Percentiles rank a stretch among this genome's conserved stretches.
These are phyloP conservation scores for Achatina immaculata DNA, from an alignment of 1,140 invertebrate genomes.

Conservation along the genomic window DNA sequence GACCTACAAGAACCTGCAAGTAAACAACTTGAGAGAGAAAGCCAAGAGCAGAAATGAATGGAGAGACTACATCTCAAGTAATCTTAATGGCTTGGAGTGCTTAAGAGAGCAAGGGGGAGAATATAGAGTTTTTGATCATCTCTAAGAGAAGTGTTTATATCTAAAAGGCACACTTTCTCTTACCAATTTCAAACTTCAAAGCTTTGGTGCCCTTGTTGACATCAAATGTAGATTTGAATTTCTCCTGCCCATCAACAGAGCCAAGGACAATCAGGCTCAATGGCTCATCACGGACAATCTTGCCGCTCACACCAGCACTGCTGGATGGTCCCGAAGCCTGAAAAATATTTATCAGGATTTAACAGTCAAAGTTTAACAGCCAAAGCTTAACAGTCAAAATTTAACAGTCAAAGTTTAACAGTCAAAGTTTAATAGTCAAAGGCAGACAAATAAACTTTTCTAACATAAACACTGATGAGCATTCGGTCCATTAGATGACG, in stretches of 20 bases:
- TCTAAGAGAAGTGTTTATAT: too few species aligned
- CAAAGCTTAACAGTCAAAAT: not conserved
- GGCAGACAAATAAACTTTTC: not conserved
- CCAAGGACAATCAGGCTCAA: not conserved
- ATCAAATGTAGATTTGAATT: conserved; percentile 19
- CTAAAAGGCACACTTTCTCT: too few species aligned
- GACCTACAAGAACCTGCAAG: too few species aligned
- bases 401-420: not conserved
- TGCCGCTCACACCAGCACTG: not conserved
- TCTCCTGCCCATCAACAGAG: conserved; percentile 13
- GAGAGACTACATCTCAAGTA: too few species aligned
- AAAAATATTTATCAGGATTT: not conserved
- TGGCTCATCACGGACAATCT: conserved; percentile 9
- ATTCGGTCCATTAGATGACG: too few species aligned
- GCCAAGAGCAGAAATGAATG: too few species aligned
- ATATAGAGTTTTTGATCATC: too few species aligned
- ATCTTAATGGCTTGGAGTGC: too few species aligned
- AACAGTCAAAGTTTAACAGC: not conserved
- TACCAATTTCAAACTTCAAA: conserved; percentile 32
- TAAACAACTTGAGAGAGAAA: too few species aligned
- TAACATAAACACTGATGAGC: not conserved
- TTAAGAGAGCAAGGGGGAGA: too few species aligned
- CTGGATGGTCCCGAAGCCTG: not conserved
- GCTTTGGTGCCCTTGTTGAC: not conserved
- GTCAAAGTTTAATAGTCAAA: not conserved